Base-by-base conservation (phyloP, 2,888 invertebrate genomes). In the Crioceris asparagi region DNA sequence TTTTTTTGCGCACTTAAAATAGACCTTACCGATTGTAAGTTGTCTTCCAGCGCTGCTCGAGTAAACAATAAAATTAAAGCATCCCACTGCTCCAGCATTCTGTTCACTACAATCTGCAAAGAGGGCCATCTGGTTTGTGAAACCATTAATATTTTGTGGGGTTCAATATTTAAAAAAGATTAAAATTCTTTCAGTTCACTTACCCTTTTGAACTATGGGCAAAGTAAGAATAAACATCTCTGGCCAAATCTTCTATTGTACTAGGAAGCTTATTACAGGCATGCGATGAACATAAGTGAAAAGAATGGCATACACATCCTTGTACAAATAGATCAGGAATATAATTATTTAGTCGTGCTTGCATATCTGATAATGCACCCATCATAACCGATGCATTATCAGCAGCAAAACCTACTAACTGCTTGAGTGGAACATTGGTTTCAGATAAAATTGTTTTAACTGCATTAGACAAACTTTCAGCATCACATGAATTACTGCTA, bases 331-430 rank as follows among this genome's bases (percentile, higher is more conserved):
- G 10, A 32, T 30, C 16, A 8, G 36, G 34, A 2, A 37, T 15
- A 2, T 26, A 15, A 11, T 37, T 25, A 32, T 25, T 38, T 26
- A 43, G 37, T 34, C 21, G 17, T 4, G 40, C 30, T 29, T 36
- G 37, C 4, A 43, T 32, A n/a, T 38, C 40, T 14, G 2, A 4
- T 18, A 29, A 30, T 2, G 26, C 12, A 10, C 40, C 40, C 40
- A 43, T 43, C 32, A 39, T 43, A 12, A 36, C 38, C 10, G 32
- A 8, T 10, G 40, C 38, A 35, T 43, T 43, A 23, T 43, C 43
- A 10, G 43, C 38, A 2, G 30, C 43, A 3, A 43, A 39, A n/a
- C 43, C 38, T n/a, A 41, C n/a, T n/a, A n/a, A n/a, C n/a, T n/a
- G n/a, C n/a, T n/a, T n/a, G n/a, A n/a, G n/a, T n/a, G n/a, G n/a